Evolutionary conservation across 1,140 invertebrate species (phyloP), one percentile per base, ranked within the genome.

Genomic region (Eueides isabella): DNA sequence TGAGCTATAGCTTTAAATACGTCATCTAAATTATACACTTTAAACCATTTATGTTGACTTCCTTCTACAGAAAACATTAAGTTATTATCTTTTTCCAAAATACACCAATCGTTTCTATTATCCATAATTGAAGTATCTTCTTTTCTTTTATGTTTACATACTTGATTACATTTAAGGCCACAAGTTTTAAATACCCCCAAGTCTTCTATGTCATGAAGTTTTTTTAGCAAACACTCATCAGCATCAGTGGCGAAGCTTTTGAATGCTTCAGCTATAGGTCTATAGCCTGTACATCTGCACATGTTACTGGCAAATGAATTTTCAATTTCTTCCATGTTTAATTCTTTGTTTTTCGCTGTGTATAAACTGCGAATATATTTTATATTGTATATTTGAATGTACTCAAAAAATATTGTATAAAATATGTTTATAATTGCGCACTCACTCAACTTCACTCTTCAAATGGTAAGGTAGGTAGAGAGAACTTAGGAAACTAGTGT

Each of bases 281-380:
- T 93, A 80, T 98, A 98, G 0, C 97, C 97, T 1, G 97, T 98
- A 86, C 97, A 98, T 63, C 97, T 94, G 75, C 97, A 98, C 26
- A 98, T 95, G 82, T 98, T 98, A 66, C 97, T 95, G 1, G 96
- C 96, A 83, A 97, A 96, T 0, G 95, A 95, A 81, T 97, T 95
- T 85, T 97, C 97, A 12, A 97, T 93, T 80, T 97, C 94, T 66
- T 94, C 87, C 94, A 95, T 95, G 2, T 92, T 96, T 26, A 96
- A 78, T 44, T 93, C 89, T 1, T 87, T 89, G 19, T 85, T 86
- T 80, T 87, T 93, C 6, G 83, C 85, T 74, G 92, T 83, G 30
- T 82, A 82, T 14, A 91, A 62, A 62, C 89, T 91, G 79, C 14
- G 82, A 85, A 16, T 23, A 71, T 38, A 9, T 33, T 33, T 0